Base-by-base conservation (phyloP, 2,888 invertebrate species). In the Callinectes sapidus region DNA sequence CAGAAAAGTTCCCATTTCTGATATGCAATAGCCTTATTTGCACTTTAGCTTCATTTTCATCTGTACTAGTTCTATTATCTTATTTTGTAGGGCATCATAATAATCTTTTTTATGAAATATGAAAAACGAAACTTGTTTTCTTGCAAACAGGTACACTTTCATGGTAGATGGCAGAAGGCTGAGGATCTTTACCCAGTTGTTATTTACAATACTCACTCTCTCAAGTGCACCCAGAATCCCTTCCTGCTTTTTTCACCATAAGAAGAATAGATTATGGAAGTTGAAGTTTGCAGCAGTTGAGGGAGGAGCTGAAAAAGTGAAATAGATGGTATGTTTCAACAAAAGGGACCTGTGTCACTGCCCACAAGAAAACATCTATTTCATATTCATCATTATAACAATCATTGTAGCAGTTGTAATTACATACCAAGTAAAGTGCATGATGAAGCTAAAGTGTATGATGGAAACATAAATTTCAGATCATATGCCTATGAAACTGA, bases 161-260 rank as follows among this genome's bases (percentile, higher is more conserved):
- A 81, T 3, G 81, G 35, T 35, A 35, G 35, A 35, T 2, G 23
- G 81, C 35, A 81, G 81, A 81, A 81, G 28, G 77, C 32, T 81
- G 77, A 61, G 61, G 6, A 32, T 81, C 35, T 81, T 16, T 32
- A 81, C 35, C 81, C 81, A 81, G 35, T 81, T 35, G 81, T 35
- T 81, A 81, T 35, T 81, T 81, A 77, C n/a, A 81, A 81, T 81
- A 81, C 81, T 81, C 81, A 81, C 81, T 81, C 81, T 81, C 81
- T 81, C 81, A 35, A 81, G 35, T 81, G 81, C 81, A 35, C 81
- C 71, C 71, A 71, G 71, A 71, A 71, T 81, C 81, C 81, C 81
- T 81, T 81, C 81, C 81, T 81, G 35, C 81, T 81, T 32, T 48
- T 77, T 81, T 81, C 81, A 32, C 81, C 81, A 81, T 81, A 35